Conservation (phyloP, 2,113 vertebrate genomes). For the Physeter macrocephalus region DNA sequence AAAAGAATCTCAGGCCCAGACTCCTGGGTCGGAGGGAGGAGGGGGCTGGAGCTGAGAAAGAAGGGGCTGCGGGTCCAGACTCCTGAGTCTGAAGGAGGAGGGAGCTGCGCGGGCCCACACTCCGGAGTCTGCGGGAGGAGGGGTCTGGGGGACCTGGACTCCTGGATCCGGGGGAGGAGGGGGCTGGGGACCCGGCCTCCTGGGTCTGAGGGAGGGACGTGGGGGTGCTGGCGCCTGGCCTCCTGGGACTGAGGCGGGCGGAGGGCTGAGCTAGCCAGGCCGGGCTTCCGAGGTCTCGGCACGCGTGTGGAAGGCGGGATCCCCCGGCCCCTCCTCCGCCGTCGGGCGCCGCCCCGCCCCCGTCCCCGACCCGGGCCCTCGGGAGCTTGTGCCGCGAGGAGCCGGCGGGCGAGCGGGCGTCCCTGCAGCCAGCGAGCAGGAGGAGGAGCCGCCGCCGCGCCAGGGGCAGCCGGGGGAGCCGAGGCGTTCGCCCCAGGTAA, state of each 20-base stretch:
- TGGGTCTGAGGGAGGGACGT: neutral
- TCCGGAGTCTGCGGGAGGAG: neutral
- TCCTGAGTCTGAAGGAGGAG: neutral
- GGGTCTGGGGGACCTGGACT: neutral
- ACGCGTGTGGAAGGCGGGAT: slow-evolving; percentile 48
- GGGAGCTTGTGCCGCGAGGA: neutral
- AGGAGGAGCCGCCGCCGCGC: slow-evolving; percentile 54
- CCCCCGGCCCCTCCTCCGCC: slow-evolving; percentile 65
- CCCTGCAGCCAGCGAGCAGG: slow-evolving; percentile 36
- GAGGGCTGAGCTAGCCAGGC: neutral
- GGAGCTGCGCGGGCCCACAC: neutral
- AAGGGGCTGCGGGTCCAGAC: neutral
- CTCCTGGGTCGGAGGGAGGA: neutral
- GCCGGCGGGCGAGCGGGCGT: slow-evolving; percentile 36
- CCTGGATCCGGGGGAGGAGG: neutral
- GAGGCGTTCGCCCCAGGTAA: slow-evolving; percentile 65
- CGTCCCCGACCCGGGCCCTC: slow-evolving; percentile 49
- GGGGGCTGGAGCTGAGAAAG: neutral
- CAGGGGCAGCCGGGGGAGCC: slow-evolving; percentile 1
- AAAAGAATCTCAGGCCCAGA: slow-evolving; percentile 26
- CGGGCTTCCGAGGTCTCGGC: slow-evolving; percentile 28
- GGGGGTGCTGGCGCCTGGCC: neutral
- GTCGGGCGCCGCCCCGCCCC: slow-evolving; percentile 61
- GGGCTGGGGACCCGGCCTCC: neutral
- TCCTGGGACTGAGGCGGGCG: neutral